phyloP scores from a whole-genome alignment of 2,888 invertebrate species.

The Tachina grossa region DNA sequence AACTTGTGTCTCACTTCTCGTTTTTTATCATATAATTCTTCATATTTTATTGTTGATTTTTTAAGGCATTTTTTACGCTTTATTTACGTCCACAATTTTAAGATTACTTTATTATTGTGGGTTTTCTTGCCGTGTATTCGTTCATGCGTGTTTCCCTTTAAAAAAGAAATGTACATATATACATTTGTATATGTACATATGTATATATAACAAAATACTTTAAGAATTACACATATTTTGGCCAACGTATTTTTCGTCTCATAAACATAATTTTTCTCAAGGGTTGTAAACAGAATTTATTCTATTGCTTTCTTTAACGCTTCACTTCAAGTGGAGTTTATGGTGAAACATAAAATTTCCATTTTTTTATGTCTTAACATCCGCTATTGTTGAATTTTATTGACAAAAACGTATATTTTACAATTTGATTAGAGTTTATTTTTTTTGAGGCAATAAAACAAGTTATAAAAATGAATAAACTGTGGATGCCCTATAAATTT shows the following conservation, averaged over 20 bases:
- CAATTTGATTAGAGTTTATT: not conserved
- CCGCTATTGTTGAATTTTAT: conserved; percentile 19
- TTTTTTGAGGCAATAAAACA: conserved; percentile 1
- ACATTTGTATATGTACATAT: too few species aligned
- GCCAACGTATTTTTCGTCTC: not conserved
- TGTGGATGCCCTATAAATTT: conserved; percentile 8
- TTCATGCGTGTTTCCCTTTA: not conserved
- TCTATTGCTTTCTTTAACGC: conserved; percentile 34
- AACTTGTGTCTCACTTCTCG: too few species aligned
- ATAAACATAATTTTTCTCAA: conserved; percentile 13
- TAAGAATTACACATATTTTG: not conserved
- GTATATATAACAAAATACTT: not conserved
- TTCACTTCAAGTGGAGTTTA: conserved; percentile 37
- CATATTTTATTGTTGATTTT: not conserved
- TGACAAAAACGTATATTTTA: conserved; percentile 1
- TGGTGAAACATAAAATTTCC: conserved; percentile 26
- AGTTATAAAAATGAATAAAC: conserved; percentile 16
- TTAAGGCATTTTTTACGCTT: not conserved
- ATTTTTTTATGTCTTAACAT: conserved; percentile 37
- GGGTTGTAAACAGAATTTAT: conserved; percentile 15
- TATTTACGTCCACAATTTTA: not conserved
- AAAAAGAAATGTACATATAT: not conserved
- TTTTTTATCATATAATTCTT: not conserved
- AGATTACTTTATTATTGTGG: not conserved
- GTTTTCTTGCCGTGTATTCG: not conserved